phyloP scores from a whole-genome alignment of 2,797 vertebrate genomes.

The Valencia hispanica region DNA sequence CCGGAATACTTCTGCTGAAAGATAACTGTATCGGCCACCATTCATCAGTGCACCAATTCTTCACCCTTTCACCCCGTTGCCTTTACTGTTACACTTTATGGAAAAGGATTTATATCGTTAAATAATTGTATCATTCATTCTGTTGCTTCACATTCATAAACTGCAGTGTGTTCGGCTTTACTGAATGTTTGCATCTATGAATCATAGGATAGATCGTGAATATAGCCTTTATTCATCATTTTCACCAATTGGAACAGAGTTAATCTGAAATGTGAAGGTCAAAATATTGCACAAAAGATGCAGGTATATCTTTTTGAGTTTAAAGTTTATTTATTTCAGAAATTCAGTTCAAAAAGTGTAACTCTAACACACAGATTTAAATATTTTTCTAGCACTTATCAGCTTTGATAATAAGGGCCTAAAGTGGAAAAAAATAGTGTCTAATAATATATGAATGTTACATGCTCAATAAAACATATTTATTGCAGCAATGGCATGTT shows the following conservation, averaged over 20 bases:
- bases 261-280: conserved; percentile 54
- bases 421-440: not conserved
- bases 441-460: not conserved
- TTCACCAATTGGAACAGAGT: conserved; percentile 38
- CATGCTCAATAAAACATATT: not conserved
- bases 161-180: conserved; percentile 38
- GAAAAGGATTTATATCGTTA: conserved; percentile 27
- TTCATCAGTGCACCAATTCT: conserved; percentile 38
- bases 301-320: not conserved
- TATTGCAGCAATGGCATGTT: not conserved
- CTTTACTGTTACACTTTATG: conserved; percentile 45
- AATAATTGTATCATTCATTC: conserved; percentile 55
- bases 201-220: conserved; percentile 51
- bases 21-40: conserved; percentile 40
- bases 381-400: not conserved
- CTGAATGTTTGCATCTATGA: conserved; percentile 62
- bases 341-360: not conserved
- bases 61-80: conserved; percentile 28
- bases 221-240: conserved; percentile 37
- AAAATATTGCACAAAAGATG: conserved; percentile 4
- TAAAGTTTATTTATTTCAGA: not conserved
- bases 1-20: conserved; percentile 21
- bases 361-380: not conserved
- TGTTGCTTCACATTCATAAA: conserved; percentile 30
- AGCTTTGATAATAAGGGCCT: not conserved